Evolutionary conservation across 2,888 invertebrate species (phyloP).

Genomic region (Liposcelis brunnea): DNA sequence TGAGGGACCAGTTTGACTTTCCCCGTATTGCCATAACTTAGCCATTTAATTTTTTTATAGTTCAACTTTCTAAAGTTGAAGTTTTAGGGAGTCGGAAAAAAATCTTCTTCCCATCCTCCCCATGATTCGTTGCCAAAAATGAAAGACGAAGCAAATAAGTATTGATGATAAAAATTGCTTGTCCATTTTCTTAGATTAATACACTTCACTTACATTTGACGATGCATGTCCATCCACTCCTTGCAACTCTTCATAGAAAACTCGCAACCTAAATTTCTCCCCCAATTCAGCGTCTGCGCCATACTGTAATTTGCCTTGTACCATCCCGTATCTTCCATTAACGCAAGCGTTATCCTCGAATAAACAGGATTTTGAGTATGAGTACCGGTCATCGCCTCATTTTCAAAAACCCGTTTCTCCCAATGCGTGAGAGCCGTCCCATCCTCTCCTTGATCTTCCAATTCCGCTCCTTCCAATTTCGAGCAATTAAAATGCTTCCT

Average conservation of each 20-base stretch:
- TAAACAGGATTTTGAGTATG: conserved; percentile 97
- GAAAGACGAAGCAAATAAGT: too few relatives aligned
- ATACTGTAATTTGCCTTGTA: conserved; percentile 79
- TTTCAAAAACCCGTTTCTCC: conserved; percentile 98
- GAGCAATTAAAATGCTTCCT: conserved; percentile 75
- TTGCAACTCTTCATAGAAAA: conserved; percentile 92
- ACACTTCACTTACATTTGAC: conserved; percentile 30
- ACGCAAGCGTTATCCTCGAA: conserved; percentile 81
- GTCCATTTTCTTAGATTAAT: too few relatives aligned
- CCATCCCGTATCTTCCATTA: conserved; percentile 99
- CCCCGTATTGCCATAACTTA: too few relatives aligned
- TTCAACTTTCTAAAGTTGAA: too few relatives aligned
- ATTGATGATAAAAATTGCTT: too few relatives aligned
- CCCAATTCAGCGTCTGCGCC: conserved; percentile 83
- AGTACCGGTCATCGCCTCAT: conserved; percentile 98
- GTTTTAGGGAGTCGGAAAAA: too few relatives aligned
- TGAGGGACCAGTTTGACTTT: too few relatives aligned
- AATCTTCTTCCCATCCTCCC: too few relatives aligned
- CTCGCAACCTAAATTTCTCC: conserved; percentile 74
- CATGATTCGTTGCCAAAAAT: too few relatives aligned
- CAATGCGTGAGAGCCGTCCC: conserved; percentile 96
- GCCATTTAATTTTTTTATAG: too few relatives aligned
- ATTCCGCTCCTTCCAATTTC: conserved; percentile 80
- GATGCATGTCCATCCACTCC: conserved; percentile 66
- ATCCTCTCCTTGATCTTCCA: conserved; percentile 96